A percentile compares a stretch with the other conserved stretches of the same genome.
Evolutionary conservation across 2,113 vertebrate species (phyloP).

Genomic region (Onychostruthus taczanowskii): DNA sequence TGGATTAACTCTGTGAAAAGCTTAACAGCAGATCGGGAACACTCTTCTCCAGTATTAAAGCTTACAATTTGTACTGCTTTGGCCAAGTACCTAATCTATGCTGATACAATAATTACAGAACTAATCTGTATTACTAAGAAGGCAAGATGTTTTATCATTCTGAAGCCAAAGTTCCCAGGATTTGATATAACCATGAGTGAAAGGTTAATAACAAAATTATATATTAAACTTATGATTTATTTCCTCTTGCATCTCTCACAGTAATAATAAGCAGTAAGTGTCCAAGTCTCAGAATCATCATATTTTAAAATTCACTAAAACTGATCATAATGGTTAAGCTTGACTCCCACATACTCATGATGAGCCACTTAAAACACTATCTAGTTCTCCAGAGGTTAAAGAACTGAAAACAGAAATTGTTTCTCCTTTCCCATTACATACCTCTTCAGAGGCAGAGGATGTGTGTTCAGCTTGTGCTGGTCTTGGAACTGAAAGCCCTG

Average conservation of each 20-base stretch:
- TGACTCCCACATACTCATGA: not conserved
- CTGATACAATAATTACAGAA: not conserved
- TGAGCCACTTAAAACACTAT: not conserved
- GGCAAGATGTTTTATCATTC: not conserved
- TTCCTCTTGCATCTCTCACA: not conserved
- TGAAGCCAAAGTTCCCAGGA: not conserved
- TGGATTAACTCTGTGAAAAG: not conserved
- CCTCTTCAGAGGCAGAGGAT: slow-evolving; percentile 84
- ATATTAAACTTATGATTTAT: not conserved
- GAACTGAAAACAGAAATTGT: not conserved
- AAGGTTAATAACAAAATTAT: not conserved
- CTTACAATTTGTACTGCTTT: not conserved
- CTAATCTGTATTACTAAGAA: not conserved
- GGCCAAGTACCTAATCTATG: not conserved
- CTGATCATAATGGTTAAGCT: not conserved
- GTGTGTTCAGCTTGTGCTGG: slow-evolving; percentile 81
- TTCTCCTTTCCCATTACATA: slow-evolving; percentile 62
- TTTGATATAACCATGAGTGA: not conserved
- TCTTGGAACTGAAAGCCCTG: slow-evolving; percentile 87
- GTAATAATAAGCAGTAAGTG: not conserved
- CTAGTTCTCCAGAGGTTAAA: not conserved
- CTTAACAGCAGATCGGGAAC: not conserved
- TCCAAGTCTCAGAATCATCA: not conserved
- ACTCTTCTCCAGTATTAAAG: not conserved
- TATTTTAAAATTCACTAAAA: not conserved